Evolutionary conservation across 2,888 invertebrate species (phyloP).

Genomic region (Ashinkailepas kermadecensis): DNA sequence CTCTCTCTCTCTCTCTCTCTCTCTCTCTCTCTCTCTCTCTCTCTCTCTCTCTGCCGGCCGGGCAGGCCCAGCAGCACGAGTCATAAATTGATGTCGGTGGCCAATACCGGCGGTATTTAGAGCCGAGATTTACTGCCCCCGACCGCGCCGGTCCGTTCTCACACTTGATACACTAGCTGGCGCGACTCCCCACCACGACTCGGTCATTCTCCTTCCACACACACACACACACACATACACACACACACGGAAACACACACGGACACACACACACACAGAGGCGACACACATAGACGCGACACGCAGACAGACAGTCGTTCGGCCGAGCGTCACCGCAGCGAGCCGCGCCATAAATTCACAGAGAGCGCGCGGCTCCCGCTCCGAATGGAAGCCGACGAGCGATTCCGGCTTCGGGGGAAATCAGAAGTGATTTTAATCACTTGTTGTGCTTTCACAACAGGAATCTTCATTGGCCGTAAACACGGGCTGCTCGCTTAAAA

Average conservation of each 20-base stretch:
- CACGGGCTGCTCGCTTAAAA: too few species aligned
- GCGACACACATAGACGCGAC: neutral
- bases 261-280: constrained; percentile 5
- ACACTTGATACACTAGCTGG: neutral
- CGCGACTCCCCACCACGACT: neutral
- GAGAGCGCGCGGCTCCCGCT: neutral
- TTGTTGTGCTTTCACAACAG: neutral
- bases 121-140: neutral
- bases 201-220: neutral
- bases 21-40: constrained; percentile 9
- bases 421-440: neutral
- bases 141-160: neutral
- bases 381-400: neutral
- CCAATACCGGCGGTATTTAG: neutral
- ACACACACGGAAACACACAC: neutral
- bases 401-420: neutral
- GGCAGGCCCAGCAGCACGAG: neutral
- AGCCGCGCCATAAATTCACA: constrained; percentile 22
- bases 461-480: neutral
- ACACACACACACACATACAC: neutral
- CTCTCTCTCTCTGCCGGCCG: neutral
- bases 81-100: neutral
- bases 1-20: constrained; percentile 19
- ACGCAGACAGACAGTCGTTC: neutral
- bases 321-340: neutral